phyloP scores from a whole-genome alignment of 2,797 vertebrate genomes.

The Oryzias dopingdopingensis region DNA sequence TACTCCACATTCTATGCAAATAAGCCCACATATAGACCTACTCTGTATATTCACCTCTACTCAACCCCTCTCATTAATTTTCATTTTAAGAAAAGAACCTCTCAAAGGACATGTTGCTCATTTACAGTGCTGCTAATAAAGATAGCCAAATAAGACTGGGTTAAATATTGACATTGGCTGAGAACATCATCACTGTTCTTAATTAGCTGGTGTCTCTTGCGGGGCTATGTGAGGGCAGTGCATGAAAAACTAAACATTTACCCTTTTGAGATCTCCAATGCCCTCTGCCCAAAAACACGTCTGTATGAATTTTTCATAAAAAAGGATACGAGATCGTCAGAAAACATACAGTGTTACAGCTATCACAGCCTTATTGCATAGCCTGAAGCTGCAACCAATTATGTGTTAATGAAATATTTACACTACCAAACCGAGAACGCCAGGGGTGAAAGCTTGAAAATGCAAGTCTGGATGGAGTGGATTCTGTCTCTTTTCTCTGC shows the following conservation, averaged over 20 bases:
- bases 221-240: slow-evolving; percentile 53
- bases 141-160: slow-evolving; percentile 69
- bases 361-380: slow-evolving; percentile 73
- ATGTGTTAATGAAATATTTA: slow-evolving; percentile 86
- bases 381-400: slow-evolving; percentile 83
- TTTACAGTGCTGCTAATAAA: slow-evolving; percentile 71
- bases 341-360: slow-evolving; percentile 69
- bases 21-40: slow-evolving; percentile 72
- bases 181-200: slow-evolving; percentile 64
- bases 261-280: slow-evolving; percentile 54
- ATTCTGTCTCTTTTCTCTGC: slow-evolving; percentile 57
- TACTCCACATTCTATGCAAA: slow-evolving; percentile 82
- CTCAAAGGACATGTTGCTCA: slow-evolving; percentile 65
- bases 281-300: slow-evolving; percentile 54
- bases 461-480: slow-evolving; percentile 68
- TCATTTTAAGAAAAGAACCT: slow-evolving; percentile 80
- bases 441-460: slow-evolving; percentile 78
- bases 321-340: slow-evolving; percentile 58
- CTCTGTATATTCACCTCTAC: slow-evolving; percentile 67
- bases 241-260: slow-evolving; percentile 69
- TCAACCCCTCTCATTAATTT: slow-evolving; percentile 78
- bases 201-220: slow-evolving; percentile 64
- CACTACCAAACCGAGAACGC: slow-evolving; percentile 78
- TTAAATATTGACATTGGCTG: slow-evolving; percentile 80
- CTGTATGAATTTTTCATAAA: slow-evolving; percentile 77